Base-by-base conservation (phyloP, 2,888 invertebrate species). In the Papilio demoleus region DNA sequence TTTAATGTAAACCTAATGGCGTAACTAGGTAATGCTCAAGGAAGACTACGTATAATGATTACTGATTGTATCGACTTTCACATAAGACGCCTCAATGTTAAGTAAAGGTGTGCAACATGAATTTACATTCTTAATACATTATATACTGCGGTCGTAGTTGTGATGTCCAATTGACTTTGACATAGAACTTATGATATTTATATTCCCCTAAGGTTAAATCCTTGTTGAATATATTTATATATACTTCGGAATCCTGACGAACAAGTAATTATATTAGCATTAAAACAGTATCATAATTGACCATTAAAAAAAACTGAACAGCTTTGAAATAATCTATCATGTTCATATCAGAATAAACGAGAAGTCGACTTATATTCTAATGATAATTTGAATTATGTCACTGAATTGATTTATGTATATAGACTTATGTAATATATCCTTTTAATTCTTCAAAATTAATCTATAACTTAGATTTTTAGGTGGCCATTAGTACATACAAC, bases 61-160 rank as follows among this genome's bases (percentile, higher is more conserved):
- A 36, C 50, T 50, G 50, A 63, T 36, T 63, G 36, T 38, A 50
- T 50, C 50, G 19, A 63, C 63, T 63, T 63, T 63, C 53, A 40
- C 53, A 19, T 62, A 36, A 22, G 17, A 24, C 24, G 14, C 42
- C 56, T 31, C 61, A 67, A 61, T 42, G 40, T 27, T 40, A 47
- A 63, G 27, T 22, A 70, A 53, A 60, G 2, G 17, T 47, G 24
- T 60, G 42, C 12, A 31, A 65, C 56, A 17, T 53, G 19, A 47
- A 47, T 50, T 19, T 63, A 50, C 50, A 50, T 50, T 36, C 36
- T 24, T 63, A 36, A 63, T 3, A 47, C 24, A 34, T 50, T 50
- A 36, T n/a, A 53, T 11, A 17, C 24, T 22, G 50, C 50, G 12
- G 4, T 50, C 24, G 1, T 2, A 6, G 14, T 6, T 27, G 50